Evolutionary conservation across 1,140 invertebrate species (phyloP), one percentile per base, ranked within the genome.

Genomic region (Psix sp.): DNA sequence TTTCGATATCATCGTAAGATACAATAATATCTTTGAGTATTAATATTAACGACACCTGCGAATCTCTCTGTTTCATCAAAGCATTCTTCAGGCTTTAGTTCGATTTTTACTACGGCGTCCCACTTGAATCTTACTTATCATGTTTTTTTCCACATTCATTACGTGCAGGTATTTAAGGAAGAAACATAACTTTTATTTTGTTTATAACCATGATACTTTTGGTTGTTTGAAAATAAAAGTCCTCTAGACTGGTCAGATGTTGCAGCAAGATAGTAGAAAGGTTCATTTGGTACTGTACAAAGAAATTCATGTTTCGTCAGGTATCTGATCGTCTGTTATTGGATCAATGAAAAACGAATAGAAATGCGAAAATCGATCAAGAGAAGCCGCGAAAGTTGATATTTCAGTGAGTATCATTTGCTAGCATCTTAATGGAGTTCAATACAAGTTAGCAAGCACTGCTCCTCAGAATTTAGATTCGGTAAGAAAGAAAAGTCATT

Each of bases 341-440:
- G 49, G 60, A 65, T 65, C 60, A 18, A 56, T 49, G 51, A 42
- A 56, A 48, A 66, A 48, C 18, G 51, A 66, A 33, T 66, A 56
- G 52, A 67, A 57, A 57, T 46, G 24, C 13, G 45, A 67, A 67
- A 57, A 57, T 51, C 45, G 43, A 57, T 67, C 18, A 17, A 15
- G 24, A n/a, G n/a, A n/a, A 10, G n/a, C 29, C n/a, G 5, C 21
- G 24, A 48, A 49, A 45, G 49, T 66, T 54, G 42, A 49, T 42
- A 42, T 51, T 57, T 51, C 4, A 17, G 3, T 15, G 14, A 48
- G 11, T 57, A 66, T 67, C 63, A 57, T 7, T 51, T 5, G 15
- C 15, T 16, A 20, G 35, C 52, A 67, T 67, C 63, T 57, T 51
- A 66, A 66, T 51, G 16, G 29, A 33, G 45, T 51, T 29, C 29